A percentile compares a stretch with the other conserved stretches of the same genome.
Conservation (phyloP, 2,113 vertebrate genomes). For the human (Homo sapiens) region DNA sequence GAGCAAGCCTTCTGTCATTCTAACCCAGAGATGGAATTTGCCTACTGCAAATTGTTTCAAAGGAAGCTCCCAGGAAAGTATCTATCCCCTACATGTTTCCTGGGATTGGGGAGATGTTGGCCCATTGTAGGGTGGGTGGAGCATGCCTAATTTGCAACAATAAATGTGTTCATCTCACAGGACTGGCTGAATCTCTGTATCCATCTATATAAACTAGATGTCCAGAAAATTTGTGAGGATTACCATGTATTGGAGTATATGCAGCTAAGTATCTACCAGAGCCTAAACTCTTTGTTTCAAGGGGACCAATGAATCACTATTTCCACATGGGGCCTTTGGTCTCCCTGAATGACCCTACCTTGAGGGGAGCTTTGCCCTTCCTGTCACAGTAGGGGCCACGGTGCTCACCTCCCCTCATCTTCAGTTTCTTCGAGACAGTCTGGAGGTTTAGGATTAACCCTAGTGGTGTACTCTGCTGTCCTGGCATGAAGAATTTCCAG, state of each 20-base stretch:
- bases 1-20: neutral
- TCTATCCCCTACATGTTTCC: no score
- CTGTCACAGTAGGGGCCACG: accelerated
- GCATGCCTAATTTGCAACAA: neutral
- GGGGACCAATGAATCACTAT: neutral
- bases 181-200: neutral
- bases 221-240: neutral
- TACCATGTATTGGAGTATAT: neutral
- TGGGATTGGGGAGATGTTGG: neutral
- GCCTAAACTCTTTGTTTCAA: neutral
- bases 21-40: neutral
- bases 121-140: neutral
- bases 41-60: neutral
- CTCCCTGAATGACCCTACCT: neutral
- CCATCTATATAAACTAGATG: neutral
- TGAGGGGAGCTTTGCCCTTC: neutral
- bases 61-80: neutral
- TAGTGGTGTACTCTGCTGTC: neutral
- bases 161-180: neutral
- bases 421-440: neutral
- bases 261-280: neutral
- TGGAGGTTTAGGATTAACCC: neutral
- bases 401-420: neutral
- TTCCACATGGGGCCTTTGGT: neutral
- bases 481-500: neutral